A percentile compares a stretch with the other conserved stretches of the same genome.
Evolutionary conservation across 2,797 vertebrate species (phyloP).

Genomic region (Neopelma chrysocephalum): DNA sequence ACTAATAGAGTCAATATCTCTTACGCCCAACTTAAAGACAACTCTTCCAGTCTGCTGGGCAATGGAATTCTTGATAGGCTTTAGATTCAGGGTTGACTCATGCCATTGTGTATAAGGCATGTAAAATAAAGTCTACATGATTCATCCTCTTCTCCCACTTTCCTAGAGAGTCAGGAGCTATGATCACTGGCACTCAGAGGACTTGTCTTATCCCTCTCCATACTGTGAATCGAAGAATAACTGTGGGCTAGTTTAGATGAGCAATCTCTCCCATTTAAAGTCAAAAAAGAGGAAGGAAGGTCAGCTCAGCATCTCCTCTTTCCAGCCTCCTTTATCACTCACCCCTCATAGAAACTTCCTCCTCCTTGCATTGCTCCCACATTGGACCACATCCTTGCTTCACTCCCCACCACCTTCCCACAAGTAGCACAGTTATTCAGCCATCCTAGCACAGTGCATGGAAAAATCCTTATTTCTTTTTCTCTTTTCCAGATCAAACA

Average conservation of each 20-base stretch:
- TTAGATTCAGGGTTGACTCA: background rate
- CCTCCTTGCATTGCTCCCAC: background rate
- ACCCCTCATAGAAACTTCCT: background rate
- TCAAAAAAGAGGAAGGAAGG: background rate
- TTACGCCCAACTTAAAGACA: background rate
- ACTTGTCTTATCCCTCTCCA: background rate
- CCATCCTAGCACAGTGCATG: fast-evolving
- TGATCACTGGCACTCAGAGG: background rate
- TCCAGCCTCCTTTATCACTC: background rate
- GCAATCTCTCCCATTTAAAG: background rate
- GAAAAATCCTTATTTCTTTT: background rate
- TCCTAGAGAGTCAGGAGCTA: background rate
- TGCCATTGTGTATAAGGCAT: fast-evolving
- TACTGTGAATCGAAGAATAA: background rate
- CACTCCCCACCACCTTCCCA: background rate
- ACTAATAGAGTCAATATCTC: fast-evolving
- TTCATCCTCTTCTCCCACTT: background rate
- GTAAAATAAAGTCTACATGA: fast-evolving
- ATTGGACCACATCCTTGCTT: background rate
- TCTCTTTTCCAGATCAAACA: background rate
- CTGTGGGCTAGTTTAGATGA: background rate
- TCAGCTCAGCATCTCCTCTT: background rate
- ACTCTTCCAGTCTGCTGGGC: background rate
- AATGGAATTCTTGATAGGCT: fast-evolving
- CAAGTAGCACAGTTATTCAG: background rate